These are phyloP conservation scores for Pterocles gutturalis DNA, from an alignment of 2,113 vertebrate genomes.

Conservation along the genomic window DNA sequence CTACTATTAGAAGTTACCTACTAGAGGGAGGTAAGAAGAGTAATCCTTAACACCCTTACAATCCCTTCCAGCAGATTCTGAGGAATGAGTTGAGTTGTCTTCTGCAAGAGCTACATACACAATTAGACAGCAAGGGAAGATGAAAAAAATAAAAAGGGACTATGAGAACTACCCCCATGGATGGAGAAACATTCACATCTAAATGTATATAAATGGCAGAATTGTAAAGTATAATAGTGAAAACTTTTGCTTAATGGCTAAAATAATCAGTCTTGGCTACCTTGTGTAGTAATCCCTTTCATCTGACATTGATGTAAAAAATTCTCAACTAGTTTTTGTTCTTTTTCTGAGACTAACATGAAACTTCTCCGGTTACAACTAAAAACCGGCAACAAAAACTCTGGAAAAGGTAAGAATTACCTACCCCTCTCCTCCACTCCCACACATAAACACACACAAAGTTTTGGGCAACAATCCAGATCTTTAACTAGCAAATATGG, in stretches of 20 bases:
- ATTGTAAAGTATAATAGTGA: neutral
- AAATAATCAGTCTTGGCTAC: neutral
- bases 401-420: neutral
- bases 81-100: neutral
- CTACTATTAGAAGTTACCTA: neutral
- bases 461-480: constrained; percentile 21
- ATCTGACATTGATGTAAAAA: neutral
- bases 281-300: neutral
- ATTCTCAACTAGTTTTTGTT: neutral
- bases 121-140: neutral
- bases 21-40: neutral
- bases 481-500: constrained; percentile 16
- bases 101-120: neutral
- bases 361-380: neutral
- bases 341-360: neutral
- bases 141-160: neutral
- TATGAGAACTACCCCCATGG: neutral
- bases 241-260: neutral
- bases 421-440: neutral
- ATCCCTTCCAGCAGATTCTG: neutral
- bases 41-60: neutral
- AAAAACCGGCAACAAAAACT: neutral
- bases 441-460: neutral
- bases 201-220: neutral
- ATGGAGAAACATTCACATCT: neutral